Conservation (phyloP, 2,113 vertebrate genomes). For the Menura novaehollandiae region DNA sequence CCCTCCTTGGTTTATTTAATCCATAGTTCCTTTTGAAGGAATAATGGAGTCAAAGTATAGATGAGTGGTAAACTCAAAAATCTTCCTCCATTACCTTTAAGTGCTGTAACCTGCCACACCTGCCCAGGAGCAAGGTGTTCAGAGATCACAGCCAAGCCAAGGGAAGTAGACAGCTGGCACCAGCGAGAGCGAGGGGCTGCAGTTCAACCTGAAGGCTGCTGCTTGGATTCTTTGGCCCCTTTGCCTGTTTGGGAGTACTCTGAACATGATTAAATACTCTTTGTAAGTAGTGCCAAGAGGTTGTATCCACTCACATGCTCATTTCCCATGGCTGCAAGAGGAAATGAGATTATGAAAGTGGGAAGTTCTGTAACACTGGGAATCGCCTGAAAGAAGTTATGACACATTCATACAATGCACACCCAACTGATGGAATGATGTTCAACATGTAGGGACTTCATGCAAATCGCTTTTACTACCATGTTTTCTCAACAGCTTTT, state of each 20-base stretch:
- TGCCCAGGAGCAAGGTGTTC: neutral
- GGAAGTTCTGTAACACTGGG: neutral
- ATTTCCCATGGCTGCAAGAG: neutral
- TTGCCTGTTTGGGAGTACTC: neutral
- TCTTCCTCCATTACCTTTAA: neutral
- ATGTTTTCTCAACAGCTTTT: neutral
- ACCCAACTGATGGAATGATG: neutral
- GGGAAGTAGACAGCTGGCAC: neutral
- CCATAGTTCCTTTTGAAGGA: neutral
- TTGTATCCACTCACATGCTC: accelerated
- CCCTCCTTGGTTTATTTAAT: neutral
- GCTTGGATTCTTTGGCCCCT: neutral
- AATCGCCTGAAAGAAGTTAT: accelerated
- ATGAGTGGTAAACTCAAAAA: neutral
- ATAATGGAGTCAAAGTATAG: neutral
- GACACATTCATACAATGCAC: no score
- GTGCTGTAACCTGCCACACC: neutral
- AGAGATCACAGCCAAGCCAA: neutral
- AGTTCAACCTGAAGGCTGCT: neutral
- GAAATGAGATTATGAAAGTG: neutral
- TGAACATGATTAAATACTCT: neutral
- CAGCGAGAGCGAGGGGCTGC: accelerated
- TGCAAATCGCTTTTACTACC: neutral
- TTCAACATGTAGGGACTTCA: neutral
- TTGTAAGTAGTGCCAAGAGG: neutral